These are phyloP conservation scores for Parnassius mnemosyne DNA, from an alignment of 2,888 invertebrate genomes.

Conservation along the genomic window DNA sequence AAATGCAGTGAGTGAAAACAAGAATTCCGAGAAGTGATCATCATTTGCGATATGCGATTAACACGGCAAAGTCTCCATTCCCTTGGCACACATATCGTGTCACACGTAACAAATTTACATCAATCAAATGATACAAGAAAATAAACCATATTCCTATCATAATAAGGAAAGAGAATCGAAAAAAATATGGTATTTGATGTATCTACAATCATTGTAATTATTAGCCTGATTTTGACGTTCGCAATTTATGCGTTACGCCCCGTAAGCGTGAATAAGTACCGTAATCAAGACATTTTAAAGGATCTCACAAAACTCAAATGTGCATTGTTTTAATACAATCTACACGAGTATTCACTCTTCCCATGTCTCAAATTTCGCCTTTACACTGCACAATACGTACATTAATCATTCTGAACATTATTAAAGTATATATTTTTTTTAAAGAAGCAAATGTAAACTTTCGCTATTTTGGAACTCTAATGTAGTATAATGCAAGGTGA, in stretches of 20 bases:
- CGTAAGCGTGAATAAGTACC: constrained; percentile 49
- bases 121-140: background rate
- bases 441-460: too few species aligned
- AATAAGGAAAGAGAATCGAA: constrained; percentile 27
- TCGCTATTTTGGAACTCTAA: too few species aligned
- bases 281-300: constrained; percentile 56
- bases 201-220: constrained; percentile 50
- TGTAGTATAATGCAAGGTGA: too few species aligned
- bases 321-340: constrained; percentile 48
- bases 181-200: constrained; percentile 23
- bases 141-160: constrained; percentile 25
- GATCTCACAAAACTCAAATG: constrained; percentile 59
- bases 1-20: constrained; percentile 40
- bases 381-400: too few species aligned
- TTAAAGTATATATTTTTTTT: too few species aligned
- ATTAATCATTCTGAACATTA: too few species aligned
- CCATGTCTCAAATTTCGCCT: background rate
- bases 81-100: constrained; percentile 45
- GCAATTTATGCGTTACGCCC: constrained; percentile 57
- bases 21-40: constrained; percentile 48
- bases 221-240: constrained; percentile 60
- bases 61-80: constrained; percentile 41
- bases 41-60: constrained; percentile 48
- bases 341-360: constrained; percentile 12
- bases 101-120: constrained; percentile 19